Evolutionary conservation across 2,797 vertebrate genomes (phyloP).

Genomic region (Hypotaenidia philippensis): DNA sequence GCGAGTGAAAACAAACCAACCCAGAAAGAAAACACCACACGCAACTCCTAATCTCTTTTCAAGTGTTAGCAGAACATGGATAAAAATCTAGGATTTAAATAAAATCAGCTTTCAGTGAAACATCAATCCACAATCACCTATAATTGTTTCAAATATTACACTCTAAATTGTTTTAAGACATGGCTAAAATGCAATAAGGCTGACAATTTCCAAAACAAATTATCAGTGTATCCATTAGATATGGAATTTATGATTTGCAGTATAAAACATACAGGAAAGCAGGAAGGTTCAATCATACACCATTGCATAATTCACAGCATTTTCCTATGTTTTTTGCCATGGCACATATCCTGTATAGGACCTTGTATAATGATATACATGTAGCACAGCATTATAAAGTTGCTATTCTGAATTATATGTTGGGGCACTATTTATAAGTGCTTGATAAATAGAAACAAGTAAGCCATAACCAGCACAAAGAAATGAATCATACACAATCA

Average conservation of each 20-base stretch:
- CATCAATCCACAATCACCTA: slow-evolving; percentile 1
- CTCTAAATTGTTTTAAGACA: slow-evolving; percentile 10
- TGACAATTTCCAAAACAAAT: slow-evolving; percentile 36
- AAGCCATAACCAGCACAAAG: not conserved
- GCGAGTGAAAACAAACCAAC: not conserved
- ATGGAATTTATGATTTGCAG: not conserved
- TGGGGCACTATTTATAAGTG: not conserved
- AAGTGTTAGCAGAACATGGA: not conserved
- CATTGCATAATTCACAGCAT: not conserved
- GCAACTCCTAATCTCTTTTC: not conserved
- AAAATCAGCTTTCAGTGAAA: not conserved
- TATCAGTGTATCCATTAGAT: not conserved
- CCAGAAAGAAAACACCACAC: not conserved
- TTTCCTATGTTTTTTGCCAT: not conserved
- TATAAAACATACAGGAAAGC: slow-evolving; percentile 9
- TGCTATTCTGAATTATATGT: not conserved
- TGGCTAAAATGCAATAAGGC: not conserved
- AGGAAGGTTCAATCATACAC: not conserved
- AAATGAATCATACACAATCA: not conserved
- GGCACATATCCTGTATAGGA: not conserved
- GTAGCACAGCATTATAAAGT: not conserved
- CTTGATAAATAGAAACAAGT: not conserved
- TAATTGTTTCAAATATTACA: slow-evolving; percentile 14
- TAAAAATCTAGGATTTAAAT: not conserved
- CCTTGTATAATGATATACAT: not conserved